Evolutionary conservation across 2,113 vertebrate genomes (phyloP).

Genomic region (Plecturocebus donacophilus): DNA sequence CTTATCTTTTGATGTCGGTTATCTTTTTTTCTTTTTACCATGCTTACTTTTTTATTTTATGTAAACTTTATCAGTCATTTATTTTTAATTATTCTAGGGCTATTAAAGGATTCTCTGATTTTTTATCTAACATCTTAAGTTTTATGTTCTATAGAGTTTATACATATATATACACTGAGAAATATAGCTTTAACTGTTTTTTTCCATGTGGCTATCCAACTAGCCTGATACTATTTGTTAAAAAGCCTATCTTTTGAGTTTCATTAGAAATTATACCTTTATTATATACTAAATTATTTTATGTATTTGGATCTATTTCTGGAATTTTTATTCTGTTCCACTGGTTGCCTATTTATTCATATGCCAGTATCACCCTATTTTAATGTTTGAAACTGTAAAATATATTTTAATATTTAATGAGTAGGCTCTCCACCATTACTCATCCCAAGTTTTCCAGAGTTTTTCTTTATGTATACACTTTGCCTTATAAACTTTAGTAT

Average conservation of each 20-base stretch:
- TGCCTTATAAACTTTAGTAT: neutral
- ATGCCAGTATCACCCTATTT: neutral
- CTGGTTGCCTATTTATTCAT: neutral
- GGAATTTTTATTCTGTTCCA: neutral
- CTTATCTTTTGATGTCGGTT: neutral
- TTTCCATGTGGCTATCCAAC: neutral
- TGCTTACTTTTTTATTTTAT: neutral
- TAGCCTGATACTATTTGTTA: neutral
- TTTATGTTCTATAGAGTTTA: neutral
- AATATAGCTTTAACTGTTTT: neutral
- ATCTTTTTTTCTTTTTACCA: neutral
- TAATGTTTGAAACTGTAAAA: constrained; percentile 18
- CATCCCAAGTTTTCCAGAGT: neutral
- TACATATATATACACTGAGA: neutral
- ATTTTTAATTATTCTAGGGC: neutral
- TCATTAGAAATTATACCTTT: neutral
- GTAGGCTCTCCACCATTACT: neutral
- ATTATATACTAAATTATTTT: neutral
- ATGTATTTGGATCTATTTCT: neutral
- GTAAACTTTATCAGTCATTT: neutral
- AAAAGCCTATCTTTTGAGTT: neutral
- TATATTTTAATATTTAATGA: neutral
- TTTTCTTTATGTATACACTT: neutral
- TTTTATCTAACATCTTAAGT: constrained; percentile 19
- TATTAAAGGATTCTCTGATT: neutral